phyloP scores from a whole-genome alignment of 2,113 vertebrate species.

The Tyto alba region DNA sequence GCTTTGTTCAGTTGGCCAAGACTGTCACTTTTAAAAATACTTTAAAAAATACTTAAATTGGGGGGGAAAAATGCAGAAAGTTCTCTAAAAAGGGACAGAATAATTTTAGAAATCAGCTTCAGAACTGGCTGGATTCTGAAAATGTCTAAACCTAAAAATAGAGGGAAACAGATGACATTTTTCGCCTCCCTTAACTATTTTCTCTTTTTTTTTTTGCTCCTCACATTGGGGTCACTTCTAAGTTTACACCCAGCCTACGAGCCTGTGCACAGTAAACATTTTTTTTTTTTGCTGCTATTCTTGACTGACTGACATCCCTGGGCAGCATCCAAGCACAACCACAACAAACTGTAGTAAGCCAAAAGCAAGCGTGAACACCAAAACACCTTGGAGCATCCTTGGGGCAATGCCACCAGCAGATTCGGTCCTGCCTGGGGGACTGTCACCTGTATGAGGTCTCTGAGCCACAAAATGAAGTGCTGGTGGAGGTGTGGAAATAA shows the following conservation, averaged over 20 bases:
- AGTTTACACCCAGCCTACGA: background rate
- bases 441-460: background rate
- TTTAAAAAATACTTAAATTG: background rate
- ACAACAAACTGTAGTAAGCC: background rate
- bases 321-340: background rate
- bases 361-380: rapidly evolving
- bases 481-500: background rate
- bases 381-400: rapidly evolving
- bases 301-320: background rate
- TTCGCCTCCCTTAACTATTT: background rate
- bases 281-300: background rate
- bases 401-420: rapidly evolving
- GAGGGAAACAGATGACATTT: background rate
- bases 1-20: background rate
- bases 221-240: background rate
- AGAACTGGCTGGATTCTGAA: background rate
- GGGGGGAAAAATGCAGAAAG: background rate
- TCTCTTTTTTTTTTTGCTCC: background rate
- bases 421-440: background rate
- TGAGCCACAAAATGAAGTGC: rapidly evolving
- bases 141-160: background rate
- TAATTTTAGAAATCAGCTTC: constrained; percentile 24
- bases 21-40: constrained; percentile 9
- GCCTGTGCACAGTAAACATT: background rate
- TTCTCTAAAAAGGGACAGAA: background rate